phyloP scores from a whole-genome alignment of 2,113 vertebrate genomes.

The Myotis davidii region DNA sequence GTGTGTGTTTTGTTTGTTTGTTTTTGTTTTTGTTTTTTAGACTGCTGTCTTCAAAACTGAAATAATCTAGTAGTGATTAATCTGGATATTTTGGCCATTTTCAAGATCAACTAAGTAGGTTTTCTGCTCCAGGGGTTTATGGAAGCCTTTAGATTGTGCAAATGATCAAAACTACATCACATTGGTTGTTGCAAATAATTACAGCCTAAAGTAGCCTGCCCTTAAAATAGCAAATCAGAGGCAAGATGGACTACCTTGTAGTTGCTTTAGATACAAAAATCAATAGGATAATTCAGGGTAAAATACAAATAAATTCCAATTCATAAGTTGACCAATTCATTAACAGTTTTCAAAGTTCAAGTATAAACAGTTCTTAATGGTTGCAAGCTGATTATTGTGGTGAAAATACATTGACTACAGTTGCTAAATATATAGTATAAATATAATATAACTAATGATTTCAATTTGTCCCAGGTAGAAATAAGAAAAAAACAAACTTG shows the following conservation, averaged over 20 bases:
- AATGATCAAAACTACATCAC: neutral
- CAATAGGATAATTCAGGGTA: neutral
- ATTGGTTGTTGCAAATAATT: neutral
- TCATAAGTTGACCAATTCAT: neutral
- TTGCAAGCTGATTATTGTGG: too few relatives aligned
- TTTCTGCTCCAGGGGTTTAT: neutral
- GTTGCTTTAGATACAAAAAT: neutral
- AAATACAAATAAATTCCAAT: neutral
- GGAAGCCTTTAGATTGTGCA: neutral
- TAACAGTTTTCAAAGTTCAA: neutral
- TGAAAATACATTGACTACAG: rapidly evolving
- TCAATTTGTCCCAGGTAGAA: neutral
- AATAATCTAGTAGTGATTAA: rapidly evolving
- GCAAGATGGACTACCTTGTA: rapidly evolving
- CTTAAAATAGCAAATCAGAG: neutral
- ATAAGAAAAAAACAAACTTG: neutral
- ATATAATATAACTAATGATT: too few relatives aligned
- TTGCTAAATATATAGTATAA: rapidly evolving
- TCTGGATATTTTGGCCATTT: neutral
- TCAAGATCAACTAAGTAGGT: rapidly evolving
- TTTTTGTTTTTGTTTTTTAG: neutral
- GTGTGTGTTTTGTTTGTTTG: too few relatives aligned
- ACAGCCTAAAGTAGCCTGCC: too few relatives aligned
- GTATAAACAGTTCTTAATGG: neutral
- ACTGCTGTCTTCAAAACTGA: neutral